A percentile compares a stretch with the other conserved stretches of the same genome.
phyloP scores from a whole-genome alignment of 2,113 vertebrate genomes.

The Sorex fumeus region DNA sequence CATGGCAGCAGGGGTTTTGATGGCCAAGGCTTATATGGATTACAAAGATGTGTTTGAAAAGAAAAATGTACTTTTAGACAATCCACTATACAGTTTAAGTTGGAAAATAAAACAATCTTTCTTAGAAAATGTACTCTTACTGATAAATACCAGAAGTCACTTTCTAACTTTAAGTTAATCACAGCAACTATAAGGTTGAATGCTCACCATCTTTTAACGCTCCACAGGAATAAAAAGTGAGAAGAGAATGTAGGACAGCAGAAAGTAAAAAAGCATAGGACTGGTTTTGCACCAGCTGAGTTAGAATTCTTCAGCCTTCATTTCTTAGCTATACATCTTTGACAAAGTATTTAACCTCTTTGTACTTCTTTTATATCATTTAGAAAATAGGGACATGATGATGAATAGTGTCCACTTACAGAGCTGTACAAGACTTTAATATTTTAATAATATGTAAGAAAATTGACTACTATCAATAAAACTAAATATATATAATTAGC shows the following conservation, averaged over 20 bases:
- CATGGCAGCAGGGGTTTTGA: conserved; percentile 61
- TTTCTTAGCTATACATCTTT: background rate
- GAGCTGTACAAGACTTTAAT: background rate
- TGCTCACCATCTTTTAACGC: conserved; percentile 35
- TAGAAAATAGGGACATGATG: background rate
- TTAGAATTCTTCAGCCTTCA: background rate
- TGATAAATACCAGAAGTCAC: conserved; percentile 70
- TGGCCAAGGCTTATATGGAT: conserved; percentile 31
- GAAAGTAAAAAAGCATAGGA: background rate
- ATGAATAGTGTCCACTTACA: background rate
- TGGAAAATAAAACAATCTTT: conserved; percentile 57
- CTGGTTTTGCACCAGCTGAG: background rate
- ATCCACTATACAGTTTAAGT: conserved; percentile 25
- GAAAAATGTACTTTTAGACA: conserved; percentile 67
- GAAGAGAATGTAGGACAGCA: background rate
- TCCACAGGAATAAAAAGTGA: background rate
- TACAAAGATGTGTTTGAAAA: conserved; percentile 64
- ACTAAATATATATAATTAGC: background rate
- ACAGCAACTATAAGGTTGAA: conserved; percentile 50
- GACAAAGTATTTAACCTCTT: background rate
- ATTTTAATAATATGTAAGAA: background rate
- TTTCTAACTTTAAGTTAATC: conserved; percentile 68
- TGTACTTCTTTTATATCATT: background rate
- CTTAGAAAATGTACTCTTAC: conserved; percentile 68
- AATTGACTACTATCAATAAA: conserved; percentile 1